phyloP scores from a whole-genome alignment of 2,113 vertebrate species.

The Caranx melampygus region DNA sequence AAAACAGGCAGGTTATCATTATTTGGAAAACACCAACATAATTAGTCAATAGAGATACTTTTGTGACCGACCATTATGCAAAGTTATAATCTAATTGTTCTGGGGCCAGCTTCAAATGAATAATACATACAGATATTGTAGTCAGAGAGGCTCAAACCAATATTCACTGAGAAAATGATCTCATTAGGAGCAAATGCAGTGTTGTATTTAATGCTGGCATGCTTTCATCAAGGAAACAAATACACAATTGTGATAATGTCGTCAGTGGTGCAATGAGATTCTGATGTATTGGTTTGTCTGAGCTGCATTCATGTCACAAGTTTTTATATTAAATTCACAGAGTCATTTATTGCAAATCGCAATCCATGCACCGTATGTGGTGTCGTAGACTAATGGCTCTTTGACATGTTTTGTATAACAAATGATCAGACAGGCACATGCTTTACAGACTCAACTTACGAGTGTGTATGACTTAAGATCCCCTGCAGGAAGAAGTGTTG shows the following conservation, averaged over 20 bases:
- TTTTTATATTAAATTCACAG: background rate
- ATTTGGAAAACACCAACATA: slow-evolving; percentile 67
- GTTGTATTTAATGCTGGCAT: slow-evolving; percentile 55
- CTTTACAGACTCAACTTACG: background rate
- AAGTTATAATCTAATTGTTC: slow-evolving; percentile 68
- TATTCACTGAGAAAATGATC: slow-evolving; percentile 63
- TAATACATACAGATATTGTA: slow-evolving; percentile 72
- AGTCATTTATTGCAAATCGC: background rate
- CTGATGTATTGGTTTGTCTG: background rate
- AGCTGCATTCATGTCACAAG: slow-evolving; percentile 1
- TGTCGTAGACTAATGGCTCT: background rate
- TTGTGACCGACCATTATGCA: slow-evolving; percentile 74
- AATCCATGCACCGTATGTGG: background rate
- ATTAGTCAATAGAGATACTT: slow-evolving; percentile 71
- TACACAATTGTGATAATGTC: background rate
- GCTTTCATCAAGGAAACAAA: slow-evolving; percentile 40
- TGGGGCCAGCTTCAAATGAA: slow-evolving; percentile 70
- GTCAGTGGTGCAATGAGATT: slow-evolving; percentile 24
- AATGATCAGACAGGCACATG: slow-evolving; percentile 16
- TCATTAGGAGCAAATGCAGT: slow-evolving; percentile 61
- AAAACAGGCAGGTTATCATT: slow-evolving; percentile 48
- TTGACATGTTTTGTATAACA: background rate
- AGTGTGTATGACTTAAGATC: background rate
- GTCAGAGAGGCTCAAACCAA: slow-evolving; percentile 57
- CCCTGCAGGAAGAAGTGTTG: background rate